Evolutionary conservation across 2,797 vertebrate genomes (phyloP).

Genomic region (Acomys russatus): DNA sequence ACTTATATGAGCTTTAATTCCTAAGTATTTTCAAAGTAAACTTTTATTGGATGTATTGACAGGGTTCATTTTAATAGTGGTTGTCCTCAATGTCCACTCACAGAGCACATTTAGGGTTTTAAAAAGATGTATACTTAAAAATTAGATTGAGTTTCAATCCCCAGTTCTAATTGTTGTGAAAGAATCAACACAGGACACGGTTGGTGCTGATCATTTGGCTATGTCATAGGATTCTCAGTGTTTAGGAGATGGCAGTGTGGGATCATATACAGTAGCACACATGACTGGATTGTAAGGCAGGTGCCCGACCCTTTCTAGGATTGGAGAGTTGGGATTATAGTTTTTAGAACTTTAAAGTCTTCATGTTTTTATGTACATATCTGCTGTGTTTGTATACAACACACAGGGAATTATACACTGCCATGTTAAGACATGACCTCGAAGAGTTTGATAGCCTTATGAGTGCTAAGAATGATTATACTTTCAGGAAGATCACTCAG

Average conservation of each 20-base stretch:
- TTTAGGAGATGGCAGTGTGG: not conserved
- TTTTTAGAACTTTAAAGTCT: not conserved
- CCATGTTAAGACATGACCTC: not conserved
- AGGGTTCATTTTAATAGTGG: not conserved
- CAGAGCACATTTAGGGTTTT: not conserved
- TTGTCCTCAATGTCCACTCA: not conserved
- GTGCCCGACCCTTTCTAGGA: not conserved
- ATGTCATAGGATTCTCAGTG: not conserved
- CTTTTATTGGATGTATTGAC: not conserved
- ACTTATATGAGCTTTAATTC: not conserved
- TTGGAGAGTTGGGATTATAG: constrained; percentile 4
- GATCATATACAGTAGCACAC: not conserved
- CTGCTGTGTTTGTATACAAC: not conserved
- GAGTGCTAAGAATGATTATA: not conserved
- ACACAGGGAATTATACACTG: not conserved
- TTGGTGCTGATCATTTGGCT: not conserved
- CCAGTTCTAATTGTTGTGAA: not conserved
- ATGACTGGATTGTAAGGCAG: not conserved
- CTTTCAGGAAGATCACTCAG: not conserved
- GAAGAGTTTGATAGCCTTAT: not conserved
- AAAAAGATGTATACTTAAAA: not conserved
- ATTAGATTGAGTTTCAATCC: not conserved
- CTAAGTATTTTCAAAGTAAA: not conserved
- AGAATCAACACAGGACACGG: not conserved
- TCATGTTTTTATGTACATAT: not conserved